Evolutionary conservation across 2,888 invertebrate genomes (phyloP).

Genomic region (Limenitis camilla): DNA sequence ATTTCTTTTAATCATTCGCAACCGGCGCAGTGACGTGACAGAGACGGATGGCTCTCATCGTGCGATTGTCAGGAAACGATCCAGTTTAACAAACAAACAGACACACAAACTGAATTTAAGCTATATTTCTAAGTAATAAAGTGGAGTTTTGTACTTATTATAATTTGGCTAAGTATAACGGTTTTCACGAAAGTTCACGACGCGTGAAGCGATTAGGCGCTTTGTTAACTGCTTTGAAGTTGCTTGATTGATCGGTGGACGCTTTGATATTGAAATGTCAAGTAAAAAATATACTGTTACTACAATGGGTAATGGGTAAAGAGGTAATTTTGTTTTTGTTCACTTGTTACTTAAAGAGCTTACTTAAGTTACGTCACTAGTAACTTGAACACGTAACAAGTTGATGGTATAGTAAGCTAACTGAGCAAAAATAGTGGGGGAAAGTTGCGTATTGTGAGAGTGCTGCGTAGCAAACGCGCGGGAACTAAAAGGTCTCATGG

Average conservation of each 20-base stretch:
- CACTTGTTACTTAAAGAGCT: too few relatives aligned
- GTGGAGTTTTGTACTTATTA: constrained; percentile 8
- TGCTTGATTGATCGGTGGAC: constrained; percentile 18
- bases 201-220: constrained; percentile 28
- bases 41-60: constrained; percentile 48
- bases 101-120: not conserved
- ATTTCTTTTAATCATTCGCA: constrained; percentile 24
- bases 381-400: too few relatives aligned
- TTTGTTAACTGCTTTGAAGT: constrained; percentile 20
- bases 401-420: too few relatives aligned
- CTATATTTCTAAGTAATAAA: not conserved
- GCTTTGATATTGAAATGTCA: not conserved
- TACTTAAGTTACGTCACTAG: too few relatives aligned
- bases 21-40: constrained; percentile 30
- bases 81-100: constrained; percentile 31
- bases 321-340: too few relatives aligned
- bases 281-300: not conserved
- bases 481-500: too few relatives aligned
- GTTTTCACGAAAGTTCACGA: constrained; percentile 23
- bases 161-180: constrained; percentile 27
- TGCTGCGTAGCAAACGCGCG: too few relatives aligned
- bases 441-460: too few relatives aligned
- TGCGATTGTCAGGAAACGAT: constrained; percentile 51
- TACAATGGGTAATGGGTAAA: too few relatives aligned
- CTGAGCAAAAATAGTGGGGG: too few relatives aligned